phyloP scores from a whole-genome alignment of 2,797 vertebrate genomes.

The Platyrinchus mystaceus region DNA sequence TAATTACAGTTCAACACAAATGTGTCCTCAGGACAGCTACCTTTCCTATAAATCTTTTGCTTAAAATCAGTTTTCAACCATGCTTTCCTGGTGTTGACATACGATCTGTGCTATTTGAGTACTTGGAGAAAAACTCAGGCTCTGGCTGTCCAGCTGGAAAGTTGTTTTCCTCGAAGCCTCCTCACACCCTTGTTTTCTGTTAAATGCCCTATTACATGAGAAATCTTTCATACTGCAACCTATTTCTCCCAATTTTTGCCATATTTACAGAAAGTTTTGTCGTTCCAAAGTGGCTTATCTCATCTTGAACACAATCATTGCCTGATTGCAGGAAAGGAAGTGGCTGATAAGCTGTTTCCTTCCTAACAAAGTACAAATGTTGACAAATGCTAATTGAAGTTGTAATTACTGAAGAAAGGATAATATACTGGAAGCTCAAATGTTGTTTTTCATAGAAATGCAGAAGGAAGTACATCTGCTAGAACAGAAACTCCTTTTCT shows the following conservation, averaged over 20 bases:
- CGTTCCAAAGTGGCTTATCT: background rate
- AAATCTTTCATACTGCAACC: background rate
- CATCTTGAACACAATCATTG: background rate
- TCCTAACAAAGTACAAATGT: background rate
- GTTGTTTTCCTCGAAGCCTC: background rate
- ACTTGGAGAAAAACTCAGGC: background rate
- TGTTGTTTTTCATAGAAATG: background rate
- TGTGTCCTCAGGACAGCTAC: background rate
- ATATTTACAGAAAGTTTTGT: background rate
- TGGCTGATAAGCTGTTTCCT: background rate
- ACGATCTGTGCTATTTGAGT: background rate
- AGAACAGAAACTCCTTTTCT: background rate
- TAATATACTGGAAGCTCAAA: background rate
- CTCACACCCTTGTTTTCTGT: background rate
- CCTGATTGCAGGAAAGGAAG: slow-evolving; percentile 22
- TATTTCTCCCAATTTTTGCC: background rate
- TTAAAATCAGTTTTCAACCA: background rate
- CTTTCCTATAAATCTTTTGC: background rate
- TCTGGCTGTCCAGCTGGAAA: background rate
- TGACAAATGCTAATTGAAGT: slow-evolving; percentile 18
- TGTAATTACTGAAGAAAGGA: background rate
- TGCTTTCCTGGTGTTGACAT: background rate
- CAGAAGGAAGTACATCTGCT: background rate
- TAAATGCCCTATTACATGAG: background rate
- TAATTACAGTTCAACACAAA: background rate